Evolutionary conservation across 2,888 invertebrate genomes (phyloP).

Genomic region (Synanthedon tipuliformis): DNA sequence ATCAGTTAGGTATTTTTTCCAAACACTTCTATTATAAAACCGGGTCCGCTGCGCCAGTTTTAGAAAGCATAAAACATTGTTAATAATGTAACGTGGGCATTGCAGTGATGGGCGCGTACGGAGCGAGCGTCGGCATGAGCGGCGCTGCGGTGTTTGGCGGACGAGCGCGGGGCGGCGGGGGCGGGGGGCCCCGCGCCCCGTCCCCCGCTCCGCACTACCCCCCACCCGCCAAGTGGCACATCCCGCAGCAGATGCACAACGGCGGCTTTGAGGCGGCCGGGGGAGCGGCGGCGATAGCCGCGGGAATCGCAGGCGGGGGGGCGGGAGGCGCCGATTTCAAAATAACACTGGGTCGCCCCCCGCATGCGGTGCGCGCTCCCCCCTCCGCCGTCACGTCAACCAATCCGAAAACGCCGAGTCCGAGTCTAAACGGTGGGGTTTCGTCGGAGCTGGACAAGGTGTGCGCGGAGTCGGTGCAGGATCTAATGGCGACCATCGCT

Average conservation of each 20-base stretch:
- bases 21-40: no score
- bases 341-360: slow-evolving; percentile 71
- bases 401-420: slow-evolving; percentile 87
- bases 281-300: slow-evolving; percentile 6
- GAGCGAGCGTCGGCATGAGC: slow-evolving; percentile 21
- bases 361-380: slow-evolving; percentile 13
- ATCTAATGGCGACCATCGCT: slow-evolving; percentile 88
- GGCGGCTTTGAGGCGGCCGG: slow-evolving; percentile 14
- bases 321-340: slow-evolving; percentile 70
- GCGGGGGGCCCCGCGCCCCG: slow-evolving; percentile 57
- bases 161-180: slow-evolving; percentile 21
- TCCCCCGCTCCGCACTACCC: slow-evolving; percentile 46
- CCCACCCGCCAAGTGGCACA: slow-evolving; percentile 81
- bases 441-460: slow-evolving; percentile 77
- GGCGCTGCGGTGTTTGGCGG: slow-evolving; percentile 6
- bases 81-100: background rate
- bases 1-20: no score
- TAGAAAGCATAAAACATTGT: background rate
- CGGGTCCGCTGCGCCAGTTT: background rate
- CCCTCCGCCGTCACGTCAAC: slow-evolving; percentile 76
- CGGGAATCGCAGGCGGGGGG: slow-evolving; percentile 17
- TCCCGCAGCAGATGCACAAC: slow-evolving; percentile 71
- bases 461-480: slow-evolving; percentile 86
- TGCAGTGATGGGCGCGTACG: slow-evolving; percentile 49
- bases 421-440: slow-evolving; percentile 69